These are phyloP conservation scores for Dolichomitus sp. DNA, from an alignment of 2,888 invertebrate species.

Conservation along the genomic window DNA sequence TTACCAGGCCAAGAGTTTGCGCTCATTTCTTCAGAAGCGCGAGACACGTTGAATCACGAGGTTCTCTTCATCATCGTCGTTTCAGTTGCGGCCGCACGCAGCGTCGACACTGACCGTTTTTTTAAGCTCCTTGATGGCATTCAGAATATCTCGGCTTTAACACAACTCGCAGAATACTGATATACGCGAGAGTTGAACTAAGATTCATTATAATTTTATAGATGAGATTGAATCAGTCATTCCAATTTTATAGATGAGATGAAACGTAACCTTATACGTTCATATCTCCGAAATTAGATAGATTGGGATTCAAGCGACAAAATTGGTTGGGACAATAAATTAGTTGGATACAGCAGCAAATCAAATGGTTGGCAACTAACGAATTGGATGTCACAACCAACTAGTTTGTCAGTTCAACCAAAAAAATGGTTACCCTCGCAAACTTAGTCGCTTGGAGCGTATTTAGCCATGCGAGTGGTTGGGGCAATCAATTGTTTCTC, in stretches of 20 bases:
- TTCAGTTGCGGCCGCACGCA: conserved; percentile 4
- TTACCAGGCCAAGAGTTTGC: conserved; percentile 32
- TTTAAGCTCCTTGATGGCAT: conserved; percentile 3
- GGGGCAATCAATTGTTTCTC: no score
- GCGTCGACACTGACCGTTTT: conserved; percentile 2
- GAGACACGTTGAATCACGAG: conserved; percentile 56
- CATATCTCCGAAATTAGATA: no score
- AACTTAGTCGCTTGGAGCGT: no score
- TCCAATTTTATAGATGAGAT: background rate
- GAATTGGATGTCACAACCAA: no score
- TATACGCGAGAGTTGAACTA: background rate
- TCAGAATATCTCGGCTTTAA: conserved; percentile 1
- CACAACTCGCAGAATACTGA: background rate
- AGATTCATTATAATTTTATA: background rate
- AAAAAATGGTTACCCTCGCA: no score
- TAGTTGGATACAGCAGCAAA: no score
- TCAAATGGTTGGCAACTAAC: no score
- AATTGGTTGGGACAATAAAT: no score
- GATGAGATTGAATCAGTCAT: no score
- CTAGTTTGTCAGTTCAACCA: no score
- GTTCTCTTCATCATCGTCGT: conserved; percentile 41
- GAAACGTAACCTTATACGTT: background rate
- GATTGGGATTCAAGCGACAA: no score
- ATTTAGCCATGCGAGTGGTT: no score
- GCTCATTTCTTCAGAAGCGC: conserved; percentile 38